These are phyloP conservation scores for Palloptera scutellata DNA, from an alignment of 2,888 invertebrate species.

Conservation along the genomic window DNA sequence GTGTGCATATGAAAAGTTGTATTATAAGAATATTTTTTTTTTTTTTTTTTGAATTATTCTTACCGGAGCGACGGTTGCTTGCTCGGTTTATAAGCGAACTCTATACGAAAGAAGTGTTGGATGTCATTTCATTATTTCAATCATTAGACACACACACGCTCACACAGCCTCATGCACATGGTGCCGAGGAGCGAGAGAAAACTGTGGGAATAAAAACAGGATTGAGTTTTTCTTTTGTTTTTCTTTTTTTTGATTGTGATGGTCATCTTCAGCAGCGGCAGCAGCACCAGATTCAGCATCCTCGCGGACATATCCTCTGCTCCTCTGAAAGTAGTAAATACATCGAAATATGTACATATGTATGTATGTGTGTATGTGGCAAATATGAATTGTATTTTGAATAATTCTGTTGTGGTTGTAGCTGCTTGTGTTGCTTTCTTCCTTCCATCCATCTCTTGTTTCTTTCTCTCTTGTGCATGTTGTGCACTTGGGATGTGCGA, in stretches of 20 bases:
- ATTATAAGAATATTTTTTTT: conserved; percentile 12
- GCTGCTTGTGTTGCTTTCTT: conserved; percentile 32
- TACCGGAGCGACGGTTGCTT: conserved; percentile 23
- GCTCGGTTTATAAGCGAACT: conserved; percentile 13
- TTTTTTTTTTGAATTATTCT: conserved; percentile 12
- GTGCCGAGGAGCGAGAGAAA: conserved; percentile 27
- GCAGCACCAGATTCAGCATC: conserved; percentile 4
- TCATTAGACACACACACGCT: conserved; percentile 37
- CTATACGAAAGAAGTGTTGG: conserved; percentile 62
- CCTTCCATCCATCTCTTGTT: neutral
- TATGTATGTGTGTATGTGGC: neutral
- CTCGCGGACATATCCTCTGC: conserved; percentile 40
- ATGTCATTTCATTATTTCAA: conserved; percentile 65
- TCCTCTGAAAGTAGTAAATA: neutral
- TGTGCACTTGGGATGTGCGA: conserved; percentile 16
- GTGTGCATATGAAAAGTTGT: conserved; percentile 5
- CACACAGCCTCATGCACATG: conserved; percentile 4
- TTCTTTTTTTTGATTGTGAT: conserved; percentile 31
- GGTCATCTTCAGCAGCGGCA: conserved; percentile 28
- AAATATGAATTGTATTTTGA: neutral
- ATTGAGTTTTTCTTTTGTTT: no score
- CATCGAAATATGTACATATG: neutral
- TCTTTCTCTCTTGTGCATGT: neutral
- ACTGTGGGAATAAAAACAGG: conserved; percentile 66
- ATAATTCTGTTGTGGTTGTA: conserved; percentile 32